Percentiles rank a stretch among this genome's conserved stretches.
Evolutionary conservation across 2,888 invertebrate species (phyloP).

Genomic region (Drosophila putrida): DNA sequence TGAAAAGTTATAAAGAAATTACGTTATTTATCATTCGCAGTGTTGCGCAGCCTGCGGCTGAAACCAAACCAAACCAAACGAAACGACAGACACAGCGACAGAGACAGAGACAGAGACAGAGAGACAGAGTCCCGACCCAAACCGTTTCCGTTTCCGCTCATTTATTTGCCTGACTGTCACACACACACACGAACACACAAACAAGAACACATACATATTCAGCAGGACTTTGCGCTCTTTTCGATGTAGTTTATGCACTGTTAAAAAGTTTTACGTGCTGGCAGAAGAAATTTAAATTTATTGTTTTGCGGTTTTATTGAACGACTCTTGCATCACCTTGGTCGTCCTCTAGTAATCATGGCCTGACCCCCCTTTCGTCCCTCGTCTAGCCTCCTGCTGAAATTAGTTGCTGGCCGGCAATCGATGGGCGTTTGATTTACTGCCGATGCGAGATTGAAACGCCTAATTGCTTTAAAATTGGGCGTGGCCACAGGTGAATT

Average conservation of each 20-base stretch:
- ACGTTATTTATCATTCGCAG: slow-evolving; percentile 78
- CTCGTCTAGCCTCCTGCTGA: slow-evolving; percentile 5
- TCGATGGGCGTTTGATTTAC: slow-evolving; percentile 80
- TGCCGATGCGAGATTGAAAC: slow-evolving; percentile 61
- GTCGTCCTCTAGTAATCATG: slow-evolving; percentile 15
- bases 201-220: slow-evolving; percentile 11
- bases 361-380: background rate
- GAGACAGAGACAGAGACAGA: slow-evolving; percentile 10
- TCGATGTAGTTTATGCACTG: slow-evolving; percentile 66
- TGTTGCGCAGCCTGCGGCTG: slow-evolving; percentile 50
- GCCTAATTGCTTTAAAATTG: slow-evolving; percentile 75
- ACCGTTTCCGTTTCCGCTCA: slow-evolving; percentile 78
- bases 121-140: slow-evolving; percentile 39
- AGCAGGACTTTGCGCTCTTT: slow-evolving; percentile 18
- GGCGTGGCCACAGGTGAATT: slow-evolving; percentile 54
- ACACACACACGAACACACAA: slow-evolving; percentile 41
- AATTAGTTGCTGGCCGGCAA: slow-evolving; percentile 68
- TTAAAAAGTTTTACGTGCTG: slow-evolving; percentile 69
- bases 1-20: slow-evolving; percentile 79
- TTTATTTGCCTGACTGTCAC: slow-evolving; percentile 76
- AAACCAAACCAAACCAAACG: slow-evolving; percentile 17
- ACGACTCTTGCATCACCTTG: slow-evolving; percentile 48
- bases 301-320: slow-evolving; percentile 77
- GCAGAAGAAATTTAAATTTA: slow-evolving; percentile 75
- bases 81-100: slow-evolving; percentile 14